These are phyloP conservation scores for Macaria notata DNA, from an alignment of 2,888 invertebrate genomes.

Conservation along the genomic window DNA sequence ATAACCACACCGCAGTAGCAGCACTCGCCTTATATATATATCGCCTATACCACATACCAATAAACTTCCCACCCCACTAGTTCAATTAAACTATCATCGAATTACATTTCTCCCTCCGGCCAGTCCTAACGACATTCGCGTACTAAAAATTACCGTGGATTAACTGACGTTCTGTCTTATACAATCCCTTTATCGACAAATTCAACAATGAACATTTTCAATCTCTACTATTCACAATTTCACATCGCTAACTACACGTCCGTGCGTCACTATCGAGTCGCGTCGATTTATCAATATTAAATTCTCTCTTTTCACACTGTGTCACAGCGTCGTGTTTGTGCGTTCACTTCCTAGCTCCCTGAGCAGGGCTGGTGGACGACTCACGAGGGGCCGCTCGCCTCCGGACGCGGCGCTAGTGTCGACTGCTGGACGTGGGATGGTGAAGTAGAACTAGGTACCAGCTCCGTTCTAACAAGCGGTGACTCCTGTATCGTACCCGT, in stretches of 20 bases:
- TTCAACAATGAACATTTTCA: conserved; percentile 75
- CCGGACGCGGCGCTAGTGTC: conserved; percentile 25
- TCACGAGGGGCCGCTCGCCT: conserved; percentile 48
- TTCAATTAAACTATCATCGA: conserved; percentile 25
- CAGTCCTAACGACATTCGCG: conserved; percentile 42
- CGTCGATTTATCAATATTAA: conserved; percentile 44
- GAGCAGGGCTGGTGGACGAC: conserved; percentile 27
- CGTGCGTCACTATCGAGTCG: conserved; percentile 54
- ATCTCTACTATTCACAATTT: conserved; percentile 68
- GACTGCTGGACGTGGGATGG: too few relatives aligned
- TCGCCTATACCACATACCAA: conserved; percentile 10
- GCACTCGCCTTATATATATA: conserved; percentile 7
- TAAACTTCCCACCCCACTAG: conserved; percentile 11
- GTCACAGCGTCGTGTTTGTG: conserved; percentile 45
- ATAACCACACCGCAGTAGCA: conserved; percentile 20
- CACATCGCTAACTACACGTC: conserved; percentile 70
- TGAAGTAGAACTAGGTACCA: too few relatives aligned
- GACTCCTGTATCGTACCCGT: too few relatives aligned
- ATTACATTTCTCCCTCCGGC: conserved; percentile 59
- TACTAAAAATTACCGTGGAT: conserved; percentile 46
- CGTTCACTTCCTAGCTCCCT: conserved; percentile 39
- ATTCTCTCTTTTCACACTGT: conserved; percentile 54
- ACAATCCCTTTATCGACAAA: conserved; percentile 55
- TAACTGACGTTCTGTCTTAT: conserved; percentile 64
- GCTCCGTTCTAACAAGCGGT: too few relatives aligned